phyloP scores from a whole-genome alignment of 2,888 invertebrate species.

The Tethea ocularis region DNA sequence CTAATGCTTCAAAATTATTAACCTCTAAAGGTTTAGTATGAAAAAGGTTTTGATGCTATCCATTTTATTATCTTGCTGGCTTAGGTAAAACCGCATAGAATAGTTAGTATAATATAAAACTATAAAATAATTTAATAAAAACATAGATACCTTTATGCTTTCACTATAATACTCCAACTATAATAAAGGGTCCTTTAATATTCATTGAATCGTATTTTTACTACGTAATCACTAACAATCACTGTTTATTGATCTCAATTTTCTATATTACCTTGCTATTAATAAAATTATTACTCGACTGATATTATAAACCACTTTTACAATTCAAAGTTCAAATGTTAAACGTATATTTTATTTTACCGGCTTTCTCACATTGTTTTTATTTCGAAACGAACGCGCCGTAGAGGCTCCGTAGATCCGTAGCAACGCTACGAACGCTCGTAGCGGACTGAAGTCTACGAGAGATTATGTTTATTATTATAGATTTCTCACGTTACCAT shows the following conservation, averaged over 20 bases:
- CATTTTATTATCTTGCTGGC: no score
- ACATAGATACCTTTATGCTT: not conserved
- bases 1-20: no score
- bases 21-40: no score
- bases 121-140: not conserved
- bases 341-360: slow-evolving; percentile 31
- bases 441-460: slow-evolving; percentile 54
- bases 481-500: no score
- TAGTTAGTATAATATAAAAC: no score
- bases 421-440: slow-evolving; percentile 54
- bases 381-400: slow-evolving; percentile 21
- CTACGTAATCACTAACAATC: slow-evolving; percentile 4
- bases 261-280: not conserved
- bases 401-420: slow-evolving; percentile 41
- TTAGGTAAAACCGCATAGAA: no score
- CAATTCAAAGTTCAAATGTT: slow-evolving; percentile 19
- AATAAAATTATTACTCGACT: slow-evolving; percentile 12
- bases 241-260: slow-evolving; percentile 7
- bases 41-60: no score
- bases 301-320: slow-evolving; percentile 17
- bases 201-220: not conserved
- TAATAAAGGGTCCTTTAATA: not conserved
- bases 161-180: not conserved
- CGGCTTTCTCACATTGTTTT: slow-evolving; percentile 38
- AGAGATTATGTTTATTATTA: slow-evolving; percentile 15